Evolutionary conservation across 2,113 vertebrate species (phyloP), one percentile per base, ranked within the genome.

Genomic region (chimpanzee (Pan troglodytes)): DNA sequence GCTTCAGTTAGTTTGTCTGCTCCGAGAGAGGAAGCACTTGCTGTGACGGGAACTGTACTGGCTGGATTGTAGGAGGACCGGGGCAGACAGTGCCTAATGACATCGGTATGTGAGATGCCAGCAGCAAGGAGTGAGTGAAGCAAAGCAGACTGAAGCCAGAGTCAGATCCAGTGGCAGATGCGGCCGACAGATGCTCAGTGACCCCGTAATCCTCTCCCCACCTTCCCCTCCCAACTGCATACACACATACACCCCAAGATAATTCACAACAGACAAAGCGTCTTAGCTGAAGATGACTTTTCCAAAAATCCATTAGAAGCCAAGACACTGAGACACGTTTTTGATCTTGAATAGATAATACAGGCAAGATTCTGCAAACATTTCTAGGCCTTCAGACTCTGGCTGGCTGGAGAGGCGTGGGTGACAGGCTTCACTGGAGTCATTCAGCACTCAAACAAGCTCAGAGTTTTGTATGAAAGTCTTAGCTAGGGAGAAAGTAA

Each of bases 51-150:
- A 98, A 84, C 88, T 30, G 93, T 55, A 76, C 90, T n/a, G 96
- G 90, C 94, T 76, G 70, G 87, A 97, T 97, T 95, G 97, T 97
- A 95, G 98, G 84, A 96, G 98, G 96, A 95, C 93, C 87, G 1
- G 92, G 96, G 98, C 97, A 98, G 98, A 96, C 97, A 3, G 90
- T 90, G 52, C 96, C 88, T 97, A 94, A 98, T 95, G 59, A 76
- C 96, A 70, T 70, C 14, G 96, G 97, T 96, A 96, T 97, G 96
- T 78, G 75, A 95, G 89, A 87, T 98, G 97, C 94, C 97, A 96
- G 97, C 91, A 90, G 70, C 88, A 5, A 23, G 43, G 64, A 82
- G 72, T 23, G 8, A 43, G 55, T 48, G 6, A 50, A 38, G 32
- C 35, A 4, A 27, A 18, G 72, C 78, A 48, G n/a, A 20, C 86